Evolutionary conservation across 2,888 invertebrate species (phyloP).

Genomic region (Chloromyia formosa): DNA sequence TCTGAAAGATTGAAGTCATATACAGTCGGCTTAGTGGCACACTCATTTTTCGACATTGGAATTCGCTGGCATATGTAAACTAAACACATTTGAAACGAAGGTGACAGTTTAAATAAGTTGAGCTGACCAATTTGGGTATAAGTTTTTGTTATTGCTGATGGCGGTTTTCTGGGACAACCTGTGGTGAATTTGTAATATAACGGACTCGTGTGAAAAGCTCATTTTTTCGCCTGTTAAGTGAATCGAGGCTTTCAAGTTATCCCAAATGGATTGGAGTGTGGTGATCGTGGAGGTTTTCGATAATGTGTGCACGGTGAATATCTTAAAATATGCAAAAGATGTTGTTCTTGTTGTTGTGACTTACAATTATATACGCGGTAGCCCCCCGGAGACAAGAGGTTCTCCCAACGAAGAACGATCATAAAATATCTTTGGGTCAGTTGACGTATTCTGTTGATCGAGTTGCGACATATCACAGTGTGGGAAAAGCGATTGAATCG

Average conservation of each 20-base stretch:
- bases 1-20: constrained; percentile 1
- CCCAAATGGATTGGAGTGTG: no score
- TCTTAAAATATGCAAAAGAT: no score
- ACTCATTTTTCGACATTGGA: constrained; percentile 3
- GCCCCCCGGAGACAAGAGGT: constrained; percentile 8
- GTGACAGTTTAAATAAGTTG: constrained; percentile 32
- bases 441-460: constrained; percentile 17
- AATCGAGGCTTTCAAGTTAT: no score
- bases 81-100: constrained; percentile 33
- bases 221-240: neutral
- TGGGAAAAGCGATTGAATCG: no score
- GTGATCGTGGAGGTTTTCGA: no score
- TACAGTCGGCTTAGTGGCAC: no score
- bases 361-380: constrained; percentile 10
- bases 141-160: neutral
- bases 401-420: constrained; percentile 21
- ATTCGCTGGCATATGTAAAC: constrained; percentile 19
- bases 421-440: constrained; percentile 18
- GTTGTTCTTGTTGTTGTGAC: neutral
- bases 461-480: neutral
- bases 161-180: neutral
- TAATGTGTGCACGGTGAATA: no score
- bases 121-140: constrained; percentile 21
- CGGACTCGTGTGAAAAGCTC: constrained; percentile 19
- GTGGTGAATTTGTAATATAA: constrained; percentile 32